Base-by-base conservation (phyloP, 2,888 invertebrate genomes). In the Lasioglossum calceatum region DNA sequence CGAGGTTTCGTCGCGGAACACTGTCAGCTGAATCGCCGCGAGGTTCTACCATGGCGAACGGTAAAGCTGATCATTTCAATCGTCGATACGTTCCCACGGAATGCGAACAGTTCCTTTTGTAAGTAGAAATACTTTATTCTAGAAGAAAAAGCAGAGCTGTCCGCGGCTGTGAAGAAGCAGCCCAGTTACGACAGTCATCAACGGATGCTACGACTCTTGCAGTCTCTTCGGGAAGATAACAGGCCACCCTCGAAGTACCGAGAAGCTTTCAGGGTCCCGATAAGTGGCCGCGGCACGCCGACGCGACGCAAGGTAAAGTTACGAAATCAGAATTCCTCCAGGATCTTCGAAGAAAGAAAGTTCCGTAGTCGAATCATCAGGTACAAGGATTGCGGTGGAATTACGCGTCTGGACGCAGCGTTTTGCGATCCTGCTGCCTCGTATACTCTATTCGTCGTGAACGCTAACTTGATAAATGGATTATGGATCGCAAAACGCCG, bases 221-320 rank as follows among this genome's bases (percentile, higher is more conserved):
- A 54, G 23, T 54, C 54, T 8, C 82, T 88, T 54, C 42, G 80
- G 16, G 23, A 32, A 82, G 88, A 88, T 88, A 88, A 88, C 80
- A 77, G 88, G 84, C 88, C 88, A 88, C 86, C 88, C 81, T 88
- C 79, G 72, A 86, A 79, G 81, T 88, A 88, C 88, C 88, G 80
- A 88, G 88, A 88, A 88, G 74, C 86, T 88, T 84, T 84, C 88
- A 88, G 86, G 88, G 84, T 54, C 70, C 39, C 82, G 88, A 88
- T 88, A 88, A 86, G 73, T 75, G 84, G 44, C 23, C 82, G 70
- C 67, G 50, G 77, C 39, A 27, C 54, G 61, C 27, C 67, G 73
- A 50, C 58, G 81, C 82, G 79, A 64, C 50, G 61, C 74, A 81
- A 64, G 32, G 61, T 27, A 27, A 27, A 27, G 5, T 27, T 27